phyloP scores from a whole-genome alignment of 2,888 invertebrate genomes.

The Eupeodes luniger region DNA sequence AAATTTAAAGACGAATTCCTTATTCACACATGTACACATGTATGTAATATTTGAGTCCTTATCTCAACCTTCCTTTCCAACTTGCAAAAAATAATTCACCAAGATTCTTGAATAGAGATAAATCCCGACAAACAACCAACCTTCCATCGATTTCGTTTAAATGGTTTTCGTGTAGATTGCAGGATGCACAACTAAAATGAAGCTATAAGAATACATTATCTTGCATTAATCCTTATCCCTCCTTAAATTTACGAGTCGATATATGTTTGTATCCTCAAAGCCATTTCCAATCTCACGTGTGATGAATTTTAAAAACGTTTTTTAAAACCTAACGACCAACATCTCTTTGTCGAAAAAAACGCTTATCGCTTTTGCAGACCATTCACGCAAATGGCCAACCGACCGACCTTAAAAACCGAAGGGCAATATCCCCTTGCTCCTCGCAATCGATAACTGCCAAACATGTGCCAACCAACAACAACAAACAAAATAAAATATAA shows the following conservation, averaged over 20 bases:
- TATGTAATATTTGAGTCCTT: neutral
- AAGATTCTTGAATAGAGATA: constrained; percentile 2
- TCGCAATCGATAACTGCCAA: constrained; percentile 36
- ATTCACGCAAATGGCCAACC: constrained; percentile 69
- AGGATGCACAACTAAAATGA: constrained; percentile 57
- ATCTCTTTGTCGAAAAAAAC: constrained; percentile 61
- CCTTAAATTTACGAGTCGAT: neutral
- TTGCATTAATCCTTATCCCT: constrained; percentile 51
- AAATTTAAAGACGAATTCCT: too few relatives aligned
- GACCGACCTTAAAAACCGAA: constrained; percentile 38
- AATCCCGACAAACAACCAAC: neutral
- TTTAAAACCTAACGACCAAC: constrained; percentile 68
- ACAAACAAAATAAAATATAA: neutral
- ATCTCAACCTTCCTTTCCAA: neutral
- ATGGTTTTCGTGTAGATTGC: constrained; percentile 13
- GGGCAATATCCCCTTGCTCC: constrained; percentile 31
- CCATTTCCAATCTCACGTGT: constrained; percentile 58
- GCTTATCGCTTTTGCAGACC: constrained; percentile 70
- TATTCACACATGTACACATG: too few relatives aligned
- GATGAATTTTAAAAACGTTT: constrained; percentile 70
- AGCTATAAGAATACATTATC: constrained; percentile 24
- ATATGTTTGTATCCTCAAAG: constrained; percentile 31
- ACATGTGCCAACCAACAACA: constrained; percentile 52
- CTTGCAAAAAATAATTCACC: neutral
- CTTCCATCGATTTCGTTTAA: neutral